Evolutionary conservation across 2,797 vertebrate genomes (phyloP).

Genomic region (Microchirus variegatus): DNA sequence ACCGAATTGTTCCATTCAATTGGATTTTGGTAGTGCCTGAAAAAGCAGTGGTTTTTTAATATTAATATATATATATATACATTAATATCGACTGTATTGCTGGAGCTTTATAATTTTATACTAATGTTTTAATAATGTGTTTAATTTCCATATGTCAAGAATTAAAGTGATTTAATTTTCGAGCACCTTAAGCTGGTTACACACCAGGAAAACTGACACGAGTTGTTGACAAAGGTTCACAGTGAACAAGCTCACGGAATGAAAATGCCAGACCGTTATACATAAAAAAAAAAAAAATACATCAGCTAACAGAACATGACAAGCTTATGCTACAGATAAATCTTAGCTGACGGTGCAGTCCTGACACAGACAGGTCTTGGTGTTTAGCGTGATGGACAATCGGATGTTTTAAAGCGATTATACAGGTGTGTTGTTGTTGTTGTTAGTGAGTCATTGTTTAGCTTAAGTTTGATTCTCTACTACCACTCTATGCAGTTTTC

Average conservation of each 20-base stretch:
- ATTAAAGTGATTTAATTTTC: constrained; percentile 2
- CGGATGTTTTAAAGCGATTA: constrained; percentile 3
- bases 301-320: no score
- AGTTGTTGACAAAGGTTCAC: neutral
- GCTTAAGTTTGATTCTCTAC: neutral
- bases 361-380: constrained; percentile 18
- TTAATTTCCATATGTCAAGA: constrained; percentile 18
- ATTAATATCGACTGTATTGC: neutral
- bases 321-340: no score
- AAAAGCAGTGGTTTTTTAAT: neutral
- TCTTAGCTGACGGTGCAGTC: neutral
- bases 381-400: constrained; percentile 5
- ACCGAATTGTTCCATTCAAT: no score
- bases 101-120: constrained; percentile 26
- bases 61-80: neutral
- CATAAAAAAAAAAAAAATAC: no score
- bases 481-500: neutral
- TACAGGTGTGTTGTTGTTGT: constrained; percentile 5
- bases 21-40: no score
- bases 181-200: constrained; percentile 42
- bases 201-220: neutral
- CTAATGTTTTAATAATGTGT: no score
- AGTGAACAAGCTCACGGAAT: neutral
- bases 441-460: constrained; percentile 3
- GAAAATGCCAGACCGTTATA: neutral